Percentiles rank a stretch among this genome's conserved stretches.
phyloP scores from a whole-genome alignment of 2,113 vertebrate species.

The Diadophis punctatus region DNA sequence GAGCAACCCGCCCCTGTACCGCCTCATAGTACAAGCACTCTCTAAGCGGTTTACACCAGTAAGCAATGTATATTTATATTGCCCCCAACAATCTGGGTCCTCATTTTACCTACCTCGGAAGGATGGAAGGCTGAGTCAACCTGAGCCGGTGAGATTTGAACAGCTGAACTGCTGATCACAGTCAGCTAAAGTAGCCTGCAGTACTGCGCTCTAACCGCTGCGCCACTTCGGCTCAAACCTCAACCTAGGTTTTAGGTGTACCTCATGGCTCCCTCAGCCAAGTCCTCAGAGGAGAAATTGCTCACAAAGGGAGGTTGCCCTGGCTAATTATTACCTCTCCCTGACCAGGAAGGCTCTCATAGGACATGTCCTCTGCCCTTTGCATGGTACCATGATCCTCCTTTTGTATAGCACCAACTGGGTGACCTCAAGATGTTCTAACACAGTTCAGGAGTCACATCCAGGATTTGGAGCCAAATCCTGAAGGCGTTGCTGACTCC shows the following conservation, averaged over 20 bases:
- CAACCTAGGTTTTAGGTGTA: background rate
- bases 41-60: too few relatives aligned
- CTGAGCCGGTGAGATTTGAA: too few relatives aligned
- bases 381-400: background rate
- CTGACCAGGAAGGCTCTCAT: background rate
- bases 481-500: background rate
- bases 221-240: too few relatives aligned
- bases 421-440: background rate
- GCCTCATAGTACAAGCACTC: too few relatives aligned
- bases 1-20: too few relatives aligned
- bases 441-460: background rate
- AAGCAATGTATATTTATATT: too few relatives aligned
- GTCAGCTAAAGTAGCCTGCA: too few relatives aligned
- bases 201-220: too few relatives aligned
- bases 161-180: too few relatives aligned
- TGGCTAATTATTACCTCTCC: background rate
- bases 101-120: too few relatives aligned
- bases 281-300: background rate
- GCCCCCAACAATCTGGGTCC: too few relatives aligned
- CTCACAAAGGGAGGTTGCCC: conserved; percentile 16
- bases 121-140: too few relatives aligned
- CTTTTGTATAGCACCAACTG: background rate
- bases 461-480: background rate
- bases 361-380: background rate
- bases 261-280: background rate